A percentile compares a stretch with the other conserved stretches of the same genome.
Evolutionary conservation across 2,797 vertebrate species (phyloP).

Genomic region (Merluccius polli): DNA sequence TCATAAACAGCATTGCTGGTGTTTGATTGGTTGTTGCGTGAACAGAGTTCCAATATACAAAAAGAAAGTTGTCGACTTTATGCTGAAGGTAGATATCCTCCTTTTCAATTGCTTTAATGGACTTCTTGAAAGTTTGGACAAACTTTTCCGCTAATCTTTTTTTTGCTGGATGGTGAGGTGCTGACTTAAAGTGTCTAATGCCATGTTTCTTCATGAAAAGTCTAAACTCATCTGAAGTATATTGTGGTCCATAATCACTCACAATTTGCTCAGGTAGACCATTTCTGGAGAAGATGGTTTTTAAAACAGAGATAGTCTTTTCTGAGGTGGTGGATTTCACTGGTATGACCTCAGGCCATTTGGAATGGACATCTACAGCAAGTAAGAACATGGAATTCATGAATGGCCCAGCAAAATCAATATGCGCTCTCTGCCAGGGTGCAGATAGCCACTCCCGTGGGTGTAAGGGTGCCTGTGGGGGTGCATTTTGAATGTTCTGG

Average conservation of each 20-base stretch:
- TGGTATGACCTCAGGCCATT: neutral
- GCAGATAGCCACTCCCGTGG: neutral
- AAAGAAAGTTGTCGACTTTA: slow-evolving; percentile 1
- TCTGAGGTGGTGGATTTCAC: neutral
- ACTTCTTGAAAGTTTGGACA: slow-evolving; percentile 1
- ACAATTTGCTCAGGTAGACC: neutral
- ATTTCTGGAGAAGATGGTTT: neutral
- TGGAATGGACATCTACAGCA: neutral
- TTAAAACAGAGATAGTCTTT: neutral
- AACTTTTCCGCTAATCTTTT: neutral
- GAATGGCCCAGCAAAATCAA: neutral
- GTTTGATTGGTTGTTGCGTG: slow-evolving; percentile 1
- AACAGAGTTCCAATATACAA: neutral
- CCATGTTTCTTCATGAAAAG: neutral
- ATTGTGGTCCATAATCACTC: neutral
- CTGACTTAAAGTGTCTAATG: neutral
- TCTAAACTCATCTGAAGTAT: neutral
- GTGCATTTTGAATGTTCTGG: neutral
- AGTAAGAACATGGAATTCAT: neutral
- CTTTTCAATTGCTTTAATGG: neutral
- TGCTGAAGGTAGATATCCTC: neutral
- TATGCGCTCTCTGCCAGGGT: neutral
- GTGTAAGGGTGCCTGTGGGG: neutral
- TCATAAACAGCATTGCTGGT: slow-evolving; percentile 1
- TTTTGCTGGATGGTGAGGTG: neutral